Conservation (phyloP, 2,888 invertebrate species). For the Drosophila mayaguana region DNA sequence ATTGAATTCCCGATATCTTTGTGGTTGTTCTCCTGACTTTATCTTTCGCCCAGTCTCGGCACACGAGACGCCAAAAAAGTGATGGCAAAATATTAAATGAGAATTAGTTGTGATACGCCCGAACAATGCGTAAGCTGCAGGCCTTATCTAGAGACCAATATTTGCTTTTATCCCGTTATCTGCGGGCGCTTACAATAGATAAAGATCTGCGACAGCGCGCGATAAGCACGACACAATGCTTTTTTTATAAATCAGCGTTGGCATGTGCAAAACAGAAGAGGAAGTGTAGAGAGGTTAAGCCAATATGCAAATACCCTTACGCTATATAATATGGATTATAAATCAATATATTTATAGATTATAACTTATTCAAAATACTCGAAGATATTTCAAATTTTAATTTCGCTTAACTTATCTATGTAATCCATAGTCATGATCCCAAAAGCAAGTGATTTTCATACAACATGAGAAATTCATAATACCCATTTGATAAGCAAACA, state of each 20-base stretch:
- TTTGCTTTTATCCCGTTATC: slow-evolving; percentile 35
- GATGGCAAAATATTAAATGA: not conserved
- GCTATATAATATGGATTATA: not conserved
- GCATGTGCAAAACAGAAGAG: slow-evolving; percentile 25
- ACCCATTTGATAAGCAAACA: not conserved
- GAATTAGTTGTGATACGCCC: not conserved
- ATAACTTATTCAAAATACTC: no score
- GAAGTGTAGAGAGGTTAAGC: not conserved
- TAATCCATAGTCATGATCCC: not conserved
- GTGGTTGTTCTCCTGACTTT: not conserved
- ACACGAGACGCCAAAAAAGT: slow-evolving; percentile 63
- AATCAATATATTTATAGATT: not conserved
- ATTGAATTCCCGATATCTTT: slow-evolving; percentile 24
- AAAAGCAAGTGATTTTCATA: not conserved
- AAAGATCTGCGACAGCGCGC: slow-evolving; percentile 18
- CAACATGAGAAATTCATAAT: not conserved
- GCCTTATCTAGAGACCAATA: slow-evolving; percentile 34
- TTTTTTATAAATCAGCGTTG: not conserved
- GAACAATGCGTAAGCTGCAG: slow-evolving; percentile 1
- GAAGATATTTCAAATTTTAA: no score
- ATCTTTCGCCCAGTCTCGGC: slow-evolving; percentile 31
- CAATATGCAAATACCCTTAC: not conserved
- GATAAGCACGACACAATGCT: slow-evolving; percentile 4
- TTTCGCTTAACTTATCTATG: no score
- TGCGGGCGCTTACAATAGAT: slow-evolving; percentile 22